A percentile compares a stretch with the other conserved stretches of the same genome.
phyloP scores from a whole-genome alignment of 1,140 invertebrate genomes.

The Sweltsa coloradensis region DNA sequence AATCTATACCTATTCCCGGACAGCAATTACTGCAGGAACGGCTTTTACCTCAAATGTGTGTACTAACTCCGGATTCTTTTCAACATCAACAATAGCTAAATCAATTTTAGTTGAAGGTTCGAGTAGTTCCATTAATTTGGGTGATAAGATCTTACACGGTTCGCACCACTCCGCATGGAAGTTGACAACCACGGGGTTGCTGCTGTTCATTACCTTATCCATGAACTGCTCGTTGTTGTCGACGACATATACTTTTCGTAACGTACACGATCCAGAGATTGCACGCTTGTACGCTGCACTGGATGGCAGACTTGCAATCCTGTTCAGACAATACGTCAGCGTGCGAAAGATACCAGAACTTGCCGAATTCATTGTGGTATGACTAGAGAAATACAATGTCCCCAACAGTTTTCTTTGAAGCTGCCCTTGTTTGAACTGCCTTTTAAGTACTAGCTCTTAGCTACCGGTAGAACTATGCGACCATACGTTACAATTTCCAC shows the following conservation, averaged over 20 bases:
- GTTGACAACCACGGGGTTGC: constrained; percentile 71
- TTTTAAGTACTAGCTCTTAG: too few species aligned
- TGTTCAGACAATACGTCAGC: too few species aligned
- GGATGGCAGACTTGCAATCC: background rate
- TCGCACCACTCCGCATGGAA: constrained; percentile 91
- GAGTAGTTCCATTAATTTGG: constrained; percentile 73
- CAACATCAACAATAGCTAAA: constrained; percentile 86
- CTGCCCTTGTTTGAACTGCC: too few species aligned
- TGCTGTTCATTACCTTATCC: constrained; percentile 64
- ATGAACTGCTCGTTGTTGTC: constrained; percentile 42
- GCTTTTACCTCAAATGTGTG: constrained; percentile 77
- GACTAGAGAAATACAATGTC: too few species aligned
- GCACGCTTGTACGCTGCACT: too few species aligned
- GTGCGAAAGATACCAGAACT: too few species aligned
- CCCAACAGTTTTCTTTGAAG: too few species aligned
- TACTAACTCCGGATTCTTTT: constrained; percentile 72
- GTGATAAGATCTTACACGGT: constrained; percentile 88
- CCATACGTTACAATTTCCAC: constrained; percentile 26
- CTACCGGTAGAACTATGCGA: too few species aligned
- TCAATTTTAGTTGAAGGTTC: constrained; percentile 64
- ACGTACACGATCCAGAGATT: background rate
- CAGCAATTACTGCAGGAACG: constrained; percentile 80
- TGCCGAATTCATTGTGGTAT: too few species aligned
- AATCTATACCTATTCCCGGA: too few species aligned
- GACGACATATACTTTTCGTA: constrained; percentile 37